Base-by-base conservation (phyloP, 1,140 invertebrate species). In the Ostrea denselamellosa region DNA sequence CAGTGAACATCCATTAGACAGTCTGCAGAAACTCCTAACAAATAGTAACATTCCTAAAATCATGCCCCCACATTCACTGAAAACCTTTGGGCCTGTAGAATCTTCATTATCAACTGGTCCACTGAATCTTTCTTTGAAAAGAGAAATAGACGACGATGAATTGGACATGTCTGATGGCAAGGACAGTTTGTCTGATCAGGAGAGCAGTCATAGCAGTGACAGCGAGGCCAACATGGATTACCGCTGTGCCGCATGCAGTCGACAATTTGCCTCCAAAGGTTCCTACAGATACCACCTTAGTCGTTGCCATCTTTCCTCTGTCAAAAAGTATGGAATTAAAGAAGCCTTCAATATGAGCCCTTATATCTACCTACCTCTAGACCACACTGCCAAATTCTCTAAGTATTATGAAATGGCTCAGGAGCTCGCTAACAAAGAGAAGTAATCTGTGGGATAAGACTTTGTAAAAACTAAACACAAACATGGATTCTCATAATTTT, bases 221-320 rank as follows among this genome's bases (percentile, higher is more conserved):
- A 90, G 91, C 28, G 92, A 93, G 22, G 68, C 86, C 51, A 86
- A 65, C 68, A 77, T 87, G 9, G 93, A 93, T 51, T 93, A 93
- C 85, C 98, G 99, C 94, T 99, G 98, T 95, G 97, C 98, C 25
- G 98, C 98, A 91, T 99, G 98, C 96, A 98, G 99, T 95, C 98
- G 98, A 22, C 97, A 98, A 12, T 99, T 99, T 94, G 98, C 98
- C 85, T 99, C 98, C 2, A 99, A 99, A 95, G 98, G 98, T 53
- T 98, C 98, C 1, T 99, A 99, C 95, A 96, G 98, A 91, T 98
- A 99, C 95, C 98, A 99, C 93, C 95, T 99, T 87, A 98, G 98
- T 84, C 98, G 99, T 93, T 98, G 98, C 97, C 98, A 99, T 95
- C 98, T 99, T 34, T 93, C 92, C 7, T 93, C 92, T 56, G 92